A percentile compares a stretch with the other conserved stretches of the same genome.
These are phyloP conservation scores for Hetaerina americana DNA, from an alignment of 1,140 invertebrate genomes.

Conservation along the genomic window DNA sequence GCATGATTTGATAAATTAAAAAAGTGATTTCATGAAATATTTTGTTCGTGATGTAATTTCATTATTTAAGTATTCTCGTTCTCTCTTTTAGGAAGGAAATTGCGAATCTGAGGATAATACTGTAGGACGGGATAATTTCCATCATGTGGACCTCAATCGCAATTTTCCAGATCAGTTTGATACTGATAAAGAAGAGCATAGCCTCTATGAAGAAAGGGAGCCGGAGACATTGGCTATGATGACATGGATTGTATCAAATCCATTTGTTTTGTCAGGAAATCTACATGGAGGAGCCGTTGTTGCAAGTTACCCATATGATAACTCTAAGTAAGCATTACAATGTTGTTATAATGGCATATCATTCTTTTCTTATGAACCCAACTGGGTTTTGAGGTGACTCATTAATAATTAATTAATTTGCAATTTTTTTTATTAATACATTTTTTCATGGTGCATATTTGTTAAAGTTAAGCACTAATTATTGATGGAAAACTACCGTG, in stretches of 20 bases:
- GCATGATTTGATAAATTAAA: too few relatives aligned
- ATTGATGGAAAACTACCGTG: too few relatives aligned
- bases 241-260: slow-evolving; percentile 68
- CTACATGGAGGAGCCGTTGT: slow-evolving; percentile 85
- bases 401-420: too few relatives aligned
- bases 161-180: slow-evolving; percentile 83
- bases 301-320: slow-evolving; percentile 81
- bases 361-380: too few relatives aligned
- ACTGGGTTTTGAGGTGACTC: too few relatives aligned
- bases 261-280: slow-evolving; percentile 84
- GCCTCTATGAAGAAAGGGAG: slow-evolving; percentile 39
- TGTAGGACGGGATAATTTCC: slow-evolving; percentile 63
- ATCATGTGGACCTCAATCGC: slow-evolving; percentile 67
- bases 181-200: slow-evolving; percentile 14
- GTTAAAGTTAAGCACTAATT: too few relatives aligned
- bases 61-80: background rate
- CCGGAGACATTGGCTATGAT: slow-evolving; percentile 90
- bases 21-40: too few relatives aligned
- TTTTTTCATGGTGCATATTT: too few relatives aligned
- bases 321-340: slow-evolving; percentile 46
- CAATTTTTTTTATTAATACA: too few relatives aligned
- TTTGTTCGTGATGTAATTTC: too few relatives aligned
- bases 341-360: too few relatives aligned
- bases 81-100: slow-evolving; percentile 51
- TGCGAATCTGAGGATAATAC: slow-evolving; percentile 54